These are phyloP conservation scores for Drosophila mayaguana DNA, from an alignment of 2,888 invertebrate genomes.

Conservation along the genomic window DNA sequence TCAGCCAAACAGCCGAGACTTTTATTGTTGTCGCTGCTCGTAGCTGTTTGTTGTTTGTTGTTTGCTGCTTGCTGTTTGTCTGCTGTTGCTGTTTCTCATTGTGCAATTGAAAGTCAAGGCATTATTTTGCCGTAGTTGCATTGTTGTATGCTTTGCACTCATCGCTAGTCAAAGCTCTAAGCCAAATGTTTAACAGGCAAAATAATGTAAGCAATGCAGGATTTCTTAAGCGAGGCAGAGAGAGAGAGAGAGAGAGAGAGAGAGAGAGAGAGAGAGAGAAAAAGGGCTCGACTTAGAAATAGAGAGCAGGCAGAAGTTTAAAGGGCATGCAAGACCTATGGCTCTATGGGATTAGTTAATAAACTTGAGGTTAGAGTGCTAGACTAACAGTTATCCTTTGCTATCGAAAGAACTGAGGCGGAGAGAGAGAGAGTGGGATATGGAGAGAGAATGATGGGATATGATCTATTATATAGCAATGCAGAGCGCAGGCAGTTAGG, in stretches of 20 bases:
- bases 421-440: neutral
- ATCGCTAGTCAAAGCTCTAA: slow-evolving; percentile 66
- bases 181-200: slow-evolving; percentile 74
- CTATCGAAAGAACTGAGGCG: neutral
- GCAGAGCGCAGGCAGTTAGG: neutral
- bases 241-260: neutral
- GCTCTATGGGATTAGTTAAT: neutral
- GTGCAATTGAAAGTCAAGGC: slow-evolving; percentile 78
- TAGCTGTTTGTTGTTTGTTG: slow-evolving; percentile 20
- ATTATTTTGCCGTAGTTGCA: slow-evolving; percentile 56
- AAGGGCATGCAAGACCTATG: no score
- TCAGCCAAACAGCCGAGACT: slow-evolving; percentile 52
- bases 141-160: slow-evolving; percentile 56
- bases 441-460: neutral
- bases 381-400: slow-evolving; percentile 3
- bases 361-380: neutral
- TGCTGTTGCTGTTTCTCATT: slow-evolving; percentile 47
- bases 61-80: slow-evolving; percentile 28
- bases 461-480: no score
- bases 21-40: slow-evolving; percentile 69
- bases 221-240: neutral
- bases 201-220: slow-evolving; percentile 63
- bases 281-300: neutral
- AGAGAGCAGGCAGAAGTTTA: neutral
- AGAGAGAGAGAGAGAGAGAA: no score